These are phyloP conservation scores for Eumacrocentrus americanus DNA, from an alignment of 2,888 invertebrate species.

Conservation along the genomic window DNA sequence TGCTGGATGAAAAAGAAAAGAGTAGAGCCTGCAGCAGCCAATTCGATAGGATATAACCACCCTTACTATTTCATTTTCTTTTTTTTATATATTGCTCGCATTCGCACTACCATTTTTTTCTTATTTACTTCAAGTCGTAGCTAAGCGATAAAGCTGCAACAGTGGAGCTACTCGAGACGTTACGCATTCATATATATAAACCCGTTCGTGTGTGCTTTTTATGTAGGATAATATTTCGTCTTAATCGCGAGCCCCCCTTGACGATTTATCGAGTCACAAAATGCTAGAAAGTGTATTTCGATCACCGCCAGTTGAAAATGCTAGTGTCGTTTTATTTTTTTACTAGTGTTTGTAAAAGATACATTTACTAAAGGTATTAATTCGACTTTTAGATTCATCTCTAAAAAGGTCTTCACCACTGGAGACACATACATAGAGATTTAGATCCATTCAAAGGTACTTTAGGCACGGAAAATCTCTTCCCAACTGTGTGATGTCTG, in stretches of 20 bases:
- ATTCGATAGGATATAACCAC: constrained; percentile 4
- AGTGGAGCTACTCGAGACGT: constrained; percentile 13
- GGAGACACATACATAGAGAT: neutral
- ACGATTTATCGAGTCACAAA: no score
- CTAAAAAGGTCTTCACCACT: neutral
- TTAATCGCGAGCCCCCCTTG: constrained; percentile 27
- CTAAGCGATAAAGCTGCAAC: constrained; percentile 15
- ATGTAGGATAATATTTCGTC: constrained; percentile 32
- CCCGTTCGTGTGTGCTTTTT: constrained; percentile 2
- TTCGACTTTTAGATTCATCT: constrained; percentile 19
- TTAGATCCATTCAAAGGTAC: constrained; percentile 9
- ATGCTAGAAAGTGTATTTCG: no score
- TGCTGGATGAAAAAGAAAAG: neutral
- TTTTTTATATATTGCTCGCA: neutral
- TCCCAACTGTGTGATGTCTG: neutral
- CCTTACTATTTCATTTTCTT: neutral
- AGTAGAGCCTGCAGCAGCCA: neutral
- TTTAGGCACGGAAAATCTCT: constrained; percentile 12
- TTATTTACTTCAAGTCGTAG: neutral
- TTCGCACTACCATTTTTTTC: neutral
- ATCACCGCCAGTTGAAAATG: no score
- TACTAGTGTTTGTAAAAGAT: no score
- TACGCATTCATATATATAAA: constrained; percentile 17
- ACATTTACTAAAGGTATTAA: no score
- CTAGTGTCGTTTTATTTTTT: no score